Percentiles rank a stretch among this genome's conserved stretches.
Conservation (phyloP, 1,140 invertebrate species). For the Akabosia matsudoensis region DNA sequence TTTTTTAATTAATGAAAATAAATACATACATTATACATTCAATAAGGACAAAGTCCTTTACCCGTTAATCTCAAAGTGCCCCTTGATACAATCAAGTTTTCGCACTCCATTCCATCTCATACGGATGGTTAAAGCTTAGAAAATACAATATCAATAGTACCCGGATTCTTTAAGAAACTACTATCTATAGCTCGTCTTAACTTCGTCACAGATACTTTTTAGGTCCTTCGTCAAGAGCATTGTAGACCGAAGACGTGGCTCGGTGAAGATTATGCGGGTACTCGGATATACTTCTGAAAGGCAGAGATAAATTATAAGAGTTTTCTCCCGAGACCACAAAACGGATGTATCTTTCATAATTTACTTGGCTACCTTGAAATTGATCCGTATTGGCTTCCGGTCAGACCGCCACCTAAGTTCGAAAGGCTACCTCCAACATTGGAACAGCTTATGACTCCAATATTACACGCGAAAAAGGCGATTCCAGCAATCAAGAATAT, state of each 20-base stretch:
- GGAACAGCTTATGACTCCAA: neutral
- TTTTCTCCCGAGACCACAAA: neutral
- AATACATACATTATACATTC: no score
- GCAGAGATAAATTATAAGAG: neutral
- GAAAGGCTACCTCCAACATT: neutral
- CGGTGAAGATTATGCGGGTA: neutral
- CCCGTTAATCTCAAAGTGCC: no score
- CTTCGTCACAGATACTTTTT: conserved; percentile 2
- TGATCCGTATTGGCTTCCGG: neutral
- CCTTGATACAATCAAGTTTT: no score
- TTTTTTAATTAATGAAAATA: no score
- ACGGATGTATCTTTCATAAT: neutral
- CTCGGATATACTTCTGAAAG: neutral
- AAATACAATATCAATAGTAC: neutral
- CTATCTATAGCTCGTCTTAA: neutral
- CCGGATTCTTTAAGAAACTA: neutral
- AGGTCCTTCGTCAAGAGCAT: neutral
- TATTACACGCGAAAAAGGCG: conserved; percentile 27
- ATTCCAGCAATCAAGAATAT: conserved; percentile 30
- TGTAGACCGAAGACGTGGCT: neutral
- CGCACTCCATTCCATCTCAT: no score
- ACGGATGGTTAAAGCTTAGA: no score
- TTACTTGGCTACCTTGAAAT: neutral
- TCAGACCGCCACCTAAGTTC: neutral
- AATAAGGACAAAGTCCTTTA: no score